Percentiles rank a stretch among this genome's conserved stretches.
These are phyloP conservation scores for Parotia lawesii DNA, from an alignment of 2,113 vertebrate species.

Conservation along the genomic window DNA sequence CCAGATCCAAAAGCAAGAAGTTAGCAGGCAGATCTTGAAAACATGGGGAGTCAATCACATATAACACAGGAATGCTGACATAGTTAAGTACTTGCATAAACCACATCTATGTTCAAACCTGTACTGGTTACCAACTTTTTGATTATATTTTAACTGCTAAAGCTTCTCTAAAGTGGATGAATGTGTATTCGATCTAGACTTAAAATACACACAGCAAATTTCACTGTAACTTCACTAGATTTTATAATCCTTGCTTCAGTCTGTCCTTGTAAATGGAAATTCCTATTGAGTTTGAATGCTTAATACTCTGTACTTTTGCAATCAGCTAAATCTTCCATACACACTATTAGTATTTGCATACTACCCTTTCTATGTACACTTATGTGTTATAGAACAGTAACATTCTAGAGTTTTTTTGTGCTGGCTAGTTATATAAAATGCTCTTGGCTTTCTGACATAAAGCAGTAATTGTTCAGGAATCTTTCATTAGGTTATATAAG, in stretches of 20 bases:
- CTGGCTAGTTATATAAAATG: neutral
- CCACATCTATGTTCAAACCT: neutral
- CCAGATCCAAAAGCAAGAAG: neutral
- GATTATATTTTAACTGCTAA: neutral
- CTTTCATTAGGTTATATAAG: neutral
- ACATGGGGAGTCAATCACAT: neutral
- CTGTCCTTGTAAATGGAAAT: neutral
- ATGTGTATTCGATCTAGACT: neutral
- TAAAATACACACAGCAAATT: neutral
- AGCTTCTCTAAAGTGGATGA: neutral
- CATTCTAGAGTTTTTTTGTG: neutral
- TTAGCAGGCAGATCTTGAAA: neutral
- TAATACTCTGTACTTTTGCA: neutral
- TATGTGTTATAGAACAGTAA: neutral
- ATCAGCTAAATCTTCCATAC: neutral
- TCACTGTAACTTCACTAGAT: neutral
- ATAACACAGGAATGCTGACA: neutral
- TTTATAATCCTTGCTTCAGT: neutral
- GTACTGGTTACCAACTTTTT: neutral
- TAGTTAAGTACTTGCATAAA: neutral
- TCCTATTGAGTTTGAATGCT: neutral
- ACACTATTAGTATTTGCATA: neutral
- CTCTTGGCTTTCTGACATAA: neutral
- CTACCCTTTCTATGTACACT: neutral
- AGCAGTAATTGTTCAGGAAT: neutral